Evolutionary conservation across 2,888 invertebrate genomes (phyloP), one percentile per base, ranked within the genome.

Genomic region (Falcaria lacertinaria): DNA sequence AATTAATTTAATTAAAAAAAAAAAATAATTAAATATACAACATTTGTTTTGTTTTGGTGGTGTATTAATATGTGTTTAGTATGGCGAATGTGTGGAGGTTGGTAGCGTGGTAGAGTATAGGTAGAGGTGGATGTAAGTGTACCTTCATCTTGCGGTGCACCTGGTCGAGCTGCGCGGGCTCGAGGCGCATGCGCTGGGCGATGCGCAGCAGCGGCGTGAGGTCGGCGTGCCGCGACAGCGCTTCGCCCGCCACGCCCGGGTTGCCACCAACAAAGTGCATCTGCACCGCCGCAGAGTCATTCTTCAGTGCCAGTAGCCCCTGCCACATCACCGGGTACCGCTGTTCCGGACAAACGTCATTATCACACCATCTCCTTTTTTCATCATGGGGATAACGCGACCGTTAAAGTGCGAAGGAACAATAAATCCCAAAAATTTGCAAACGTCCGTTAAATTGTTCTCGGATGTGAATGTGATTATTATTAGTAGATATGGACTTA

Each of bases 201-300:
- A 99, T 98, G 60, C 98, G 93, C 48, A 99, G 88, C 44, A 96
- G 94, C 56, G 96, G 94, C 57, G 96, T 94, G 40, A 94, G 96
- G 74, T 97, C 96, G 42, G 93, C 92, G 74, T 95, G 94, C 50
- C 94, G 93, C 37, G 97, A 97, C 70, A 98, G 90, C 49, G 98
- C 97, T 66, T 94, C 94, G 54, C 94, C 93, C 7, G 98, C 98
- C 50, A 99, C 96, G 60, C 92, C 91, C 7, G 95, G 95, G 90
- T 96, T 98, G 44, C 99, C 99, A 66, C 96, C 96, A 52, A 99
- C 97, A 83, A 97, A 98, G 89, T 98, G 98, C 98, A 99, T 98
- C 90, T 99, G 98, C 36, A 99, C 98, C 19, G 97, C 96, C 4
- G 98, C 98, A 65, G 96, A 96, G 88, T 98, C 98, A 79, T 97